phyloP scores from a whole-genome alignment of 1,140 invertebrate species.

The Brachionus paranguensis region DNA sequence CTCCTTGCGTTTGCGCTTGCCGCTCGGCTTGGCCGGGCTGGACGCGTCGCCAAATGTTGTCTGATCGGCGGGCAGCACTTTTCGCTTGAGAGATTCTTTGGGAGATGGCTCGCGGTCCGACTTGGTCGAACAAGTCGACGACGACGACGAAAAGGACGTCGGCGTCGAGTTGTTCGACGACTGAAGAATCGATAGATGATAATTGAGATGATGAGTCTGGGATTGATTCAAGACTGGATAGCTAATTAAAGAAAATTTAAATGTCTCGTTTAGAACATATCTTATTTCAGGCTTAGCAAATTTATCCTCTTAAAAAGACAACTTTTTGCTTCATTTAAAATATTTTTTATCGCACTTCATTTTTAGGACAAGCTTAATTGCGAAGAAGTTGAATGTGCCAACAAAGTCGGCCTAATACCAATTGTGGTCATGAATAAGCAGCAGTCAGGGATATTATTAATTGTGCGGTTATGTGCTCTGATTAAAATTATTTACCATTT shows the following conservation, averaged over 20 bases:
- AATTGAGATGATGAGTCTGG: conserved; percentile 1
- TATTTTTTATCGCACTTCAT: background rate
- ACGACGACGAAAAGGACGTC: background rate
- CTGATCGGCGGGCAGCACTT: background rate
- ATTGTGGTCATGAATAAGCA: no score
- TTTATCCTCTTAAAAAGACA: background rate
- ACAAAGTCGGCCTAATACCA: no score
- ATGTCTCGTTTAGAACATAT: background rate
- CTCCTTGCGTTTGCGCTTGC: conserved; percentile 34
- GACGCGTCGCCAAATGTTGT: background rate
- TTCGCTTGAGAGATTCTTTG: conserved; percentile 1
- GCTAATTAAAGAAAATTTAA: conserved; percentile 9
- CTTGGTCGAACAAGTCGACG: conserved; percentile 23
- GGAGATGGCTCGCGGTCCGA: background rate
- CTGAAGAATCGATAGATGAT: conserved; percentile 6
- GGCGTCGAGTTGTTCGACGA: background rate
- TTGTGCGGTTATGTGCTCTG: no score
- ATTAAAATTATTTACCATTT: no score
- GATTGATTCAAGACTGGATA: conserved; percentile 30
- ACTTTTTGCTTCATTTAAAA: background rate
- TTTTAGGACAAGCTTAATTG: background rate
- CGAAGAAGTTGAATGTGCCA: background rate
- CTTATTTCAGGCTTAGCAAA: background rate
- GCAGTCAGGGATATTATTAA: no score
- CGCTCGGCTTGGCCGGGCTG: background rate